phyloP scores from a whole-genome alignment of 2,797 vertebrate species.

The Alca torda region DNA sequence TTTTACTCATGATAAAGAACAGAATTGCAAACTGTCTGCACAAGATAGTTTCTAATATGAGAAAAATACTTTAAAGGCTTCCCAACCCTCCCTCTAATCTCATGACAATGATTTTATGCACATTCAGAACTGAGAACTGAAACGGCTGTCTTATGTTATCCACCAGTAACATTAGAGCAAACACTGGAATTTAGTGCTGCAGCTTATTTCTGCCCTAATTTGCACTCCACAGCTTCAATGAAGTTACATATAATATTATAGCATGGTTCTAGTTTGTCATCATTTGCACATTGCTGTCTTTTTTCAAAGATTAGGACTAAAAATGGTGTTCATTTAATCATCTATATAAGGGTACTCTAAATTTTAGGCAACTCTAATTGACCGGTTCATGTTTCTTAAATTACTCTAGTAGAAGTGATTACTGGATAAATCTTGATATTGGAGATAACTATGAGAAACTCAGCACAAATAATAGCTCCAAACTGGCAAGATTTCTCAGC shows the following conservation, averaged over 20 bases:
- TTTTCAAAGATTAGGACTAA: background rate
- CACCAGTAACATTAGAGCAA: background rate
- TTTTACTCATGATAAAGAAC: background rate
- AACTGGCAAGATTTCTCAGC: background rate
- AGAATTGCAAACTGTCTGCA: background rate
- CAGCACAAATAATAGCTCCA: background rate
- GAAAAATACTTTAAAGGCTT: background rate
- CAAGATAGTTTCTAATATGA: background rate
- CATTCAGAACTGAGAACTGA: background rate
- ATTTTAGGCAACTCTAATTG: background rate
- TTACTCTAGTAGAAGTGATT: background rate
- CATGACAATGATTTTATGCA: background rate
- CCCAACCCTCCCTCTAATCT: background rate
- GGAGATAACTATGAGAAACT: background rate
- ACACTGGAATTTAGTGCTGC: background rate
- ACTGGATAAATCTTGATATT: background rate
- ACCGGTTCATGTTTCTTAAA: background rate
- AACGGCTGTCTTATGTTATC: background rate
- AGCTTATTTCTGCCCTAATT: background rate
- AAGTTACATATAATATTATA: background rate
- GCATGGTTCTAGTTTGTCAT: background rate
- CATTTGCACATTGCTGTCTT: background rate
- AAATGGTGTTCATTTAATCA: background rate
- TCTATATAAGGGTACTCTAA: background rate
- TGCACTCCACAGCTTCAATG: background rate